These are phyloP conservation scores for Arge pagana DNA, from an alignment of 2,888 invertebrate genomes.

Conservation along the genomic window DNA sequence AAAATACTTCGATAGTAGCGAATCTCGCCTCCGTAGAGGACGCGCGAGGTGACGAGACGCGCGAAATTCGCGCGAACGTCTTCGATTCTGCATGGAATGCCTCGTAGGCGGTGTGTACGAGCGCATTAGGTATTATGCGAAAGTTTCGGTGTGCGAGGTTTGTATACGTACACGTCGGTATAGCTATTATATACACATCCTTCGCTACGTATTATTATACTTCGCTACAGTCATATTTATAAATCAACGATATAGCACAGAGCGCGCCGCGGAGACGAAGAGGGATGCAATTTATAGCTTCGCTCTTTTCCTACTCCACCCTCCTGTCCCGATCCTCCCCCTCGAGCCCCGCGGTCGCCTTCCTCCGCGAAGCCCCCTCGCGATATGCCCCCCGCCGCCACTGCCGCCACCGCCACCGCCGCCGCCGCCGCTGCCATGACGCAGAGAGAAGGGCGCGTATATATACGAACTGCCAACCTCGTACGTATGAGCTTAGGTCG, in stretches of 20 bases:
- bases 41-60: background rate
- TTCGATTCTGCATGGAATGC: slow-evolving; percentile 24
- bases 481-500: slow-evolving; percentile 60
- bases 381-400: background rate
- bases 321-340: slow-evolving; percentile 41
- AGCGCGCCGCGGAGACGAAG: slow-evolving; percentile 51
- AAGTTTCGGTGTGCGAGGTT: too few species aligned
- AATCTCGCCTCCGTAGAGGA: too few species aligned
- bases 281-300: slow-evolving; percentile 57
- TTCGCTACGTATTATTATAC: slow-evolving; percentile 59
- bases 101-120: slow-evolving; percentile 48
- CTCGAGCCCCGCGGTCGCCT: slow-evolving; percentile 5
- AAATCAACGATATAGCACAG: slow-evolving; percentile 60
- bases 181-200: too few species aligned
- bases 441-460: slow-evolving; percentile 42
- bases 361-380: slow-evolving; percentile 6
- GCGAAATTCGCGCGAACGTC: slow-evolving; percentile 1
- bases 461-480: slow-evolving; percentile 55
- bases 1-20: too few species aligned
- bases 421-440: slow-evolving; percentile 21
- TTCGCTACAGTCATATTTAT: slow-evolving; percentile 60
- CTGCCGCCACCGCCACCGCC: slow-evolving; percentile 19
- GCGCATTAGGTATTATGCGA: too few species aligned
- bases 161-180: too few species aligned
- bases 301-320: slow-evolving; percentile 59